Conservation (phyloP, 1,140 invertebrate genomes). For the Elymnias hypermnestra region DNA sequence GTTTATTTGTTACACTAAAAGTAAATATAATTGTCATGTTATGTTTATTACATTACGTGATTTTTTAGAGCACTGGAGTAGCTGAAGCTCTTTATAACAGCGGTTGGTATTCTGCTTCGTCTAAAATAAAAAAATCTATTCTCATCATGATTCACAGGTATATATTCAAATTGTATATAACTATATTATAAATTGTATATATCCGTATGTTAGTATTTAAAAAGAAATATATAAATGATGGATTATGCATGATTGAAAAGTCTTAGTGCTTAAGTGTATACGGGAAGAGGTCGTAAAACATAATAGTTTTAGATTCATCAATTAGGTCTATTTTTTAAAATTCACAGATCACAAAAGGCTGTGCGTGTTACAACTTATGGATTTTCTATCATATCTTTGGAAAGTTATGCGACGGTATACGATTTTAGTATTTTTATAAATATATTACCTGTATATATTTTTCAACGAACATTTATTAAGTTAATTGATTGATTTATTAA, state of each 20-base stretch:
- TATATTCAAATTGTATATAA: background rate
- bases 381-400: slow-evolving; percentile 45
- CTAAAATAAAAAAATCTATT: slow-evolving; percentile 34
- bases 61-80: slow-evolving; percentile 36
- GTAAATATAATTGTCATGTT: no score
- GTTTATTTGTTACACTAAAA: no score
- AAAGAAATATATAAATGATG: no score
- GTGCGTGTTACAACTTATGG: slow-evolving; percentile 50
- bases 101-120: slow-evolving; percentile 41
- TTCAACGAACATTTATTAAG: no score
- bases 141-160: slow-evolving; percentile 48
- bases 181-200: no score
- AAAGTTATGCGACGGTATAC: slow-evolving; percentile 45
- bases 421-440: background rate
- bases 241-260: background rate
- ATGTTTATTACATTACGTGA: no score
- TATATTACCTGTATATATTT: no score
- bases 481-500: no score
- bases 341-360: slow-evolving; percentile 42
- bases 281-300: background rate
- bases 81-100: slow-evolving; percentile 39
- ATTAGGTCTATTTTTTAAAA: no score
- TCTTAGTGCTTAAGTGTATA: no score
- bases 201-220: no score
- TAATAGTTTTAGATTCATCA: no score